phyloP scores from a whole-genome alignment of 2,113 vertebrate genomes.

The Nesogale talazaci region DNA sequence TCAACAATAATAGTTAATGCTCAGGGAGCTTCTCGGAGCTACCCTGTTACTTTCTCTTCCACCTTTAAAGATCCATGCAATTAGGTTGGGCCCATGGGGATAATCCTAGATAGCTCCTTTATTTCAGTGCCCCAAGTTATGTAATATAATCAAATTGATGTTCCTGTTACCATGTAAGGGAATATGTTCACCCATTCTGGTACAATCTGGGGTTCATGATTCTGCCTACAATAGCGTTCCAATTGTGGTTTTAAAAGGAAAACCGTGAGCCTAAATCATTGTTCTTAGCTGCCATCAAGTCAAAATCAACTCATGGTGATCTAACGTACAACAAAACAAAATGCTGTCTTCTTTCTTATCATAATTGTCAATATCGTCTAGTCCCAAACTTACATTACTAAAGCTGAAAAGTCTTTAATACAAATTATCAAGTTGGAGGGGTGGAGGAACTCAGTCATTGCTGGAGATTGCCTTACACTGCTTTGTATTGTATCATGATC shows the following conservation, averaged over 20 bases:
- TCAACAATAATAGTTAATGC: not conserved
- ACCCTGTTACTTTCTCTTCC: not conserved
- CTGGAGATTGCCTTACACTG: not conserved
- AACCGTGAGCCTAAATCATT: not conserved
- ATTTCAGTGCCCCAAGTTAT: not conserved
- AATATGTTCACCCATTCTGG: not conserved
- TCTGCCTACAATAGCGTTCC: not conserved
- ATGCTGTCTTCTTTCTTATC: not conserved
- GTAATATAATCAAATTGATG: not conserved
- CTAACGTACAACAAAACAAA: not conserved
- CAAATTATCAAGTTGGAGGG: not conserved
- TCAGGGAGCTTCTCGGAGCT: not conserved
- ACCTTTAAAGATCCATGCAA: not conserved
- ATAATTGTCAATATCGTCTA: not conserved
- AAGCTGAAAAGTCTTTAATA: not conserved
- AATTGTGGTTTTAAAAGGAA: not conserved
- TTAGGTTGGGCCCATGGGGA: not conserved
- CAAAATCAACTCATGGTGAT: not conserved
- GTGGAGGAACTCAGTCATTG: not conserved
- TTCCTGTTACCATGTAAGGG: not conserved
- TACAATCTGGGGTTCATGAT: not conserved
- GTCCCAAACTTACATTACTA: not conserved
- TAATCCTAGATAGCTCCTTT: not conserved
- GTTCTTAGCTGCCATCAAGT: not conserved
- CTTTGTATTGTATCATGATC: not conserved